Evolutionary conservation across 2,113 vertebrate species (phyloP).

Genomic region (Anolis sagrei): DNA sequence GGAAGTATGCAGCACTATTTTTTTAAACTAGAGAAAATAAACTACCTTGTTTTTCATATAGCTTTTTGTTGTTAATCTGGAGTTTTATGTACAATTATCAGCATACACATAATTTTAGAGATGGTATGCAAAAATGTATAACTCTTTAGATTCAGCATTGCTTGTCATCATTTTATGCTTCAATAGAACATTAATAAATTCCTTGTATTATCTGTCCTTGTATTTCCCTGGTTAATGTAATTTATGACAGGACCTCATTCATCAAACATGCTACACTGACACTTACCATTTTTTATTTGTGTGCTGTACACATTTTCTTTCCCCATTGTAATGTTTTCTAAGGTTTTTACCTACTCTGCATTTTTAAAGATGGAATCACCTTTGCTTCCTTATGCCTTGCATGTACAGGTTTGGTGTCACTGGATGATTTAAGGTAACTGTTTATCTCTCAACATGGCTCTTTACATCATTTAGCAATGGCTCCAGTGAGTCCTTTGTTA

Average conservation of each 20-base stretch:
- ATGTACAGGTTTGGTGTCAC: neutral
- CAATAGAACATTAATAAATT: conserved; percentile 29
- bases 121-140: neutral
- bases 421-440: neutral
- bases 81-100: neutral
- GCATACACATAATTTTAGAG: neutral
- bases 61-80: neutral
- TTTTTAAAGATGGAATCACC: neutral
- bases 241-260: conserved; percentile 33
- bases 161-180: conserved; percentile 33
- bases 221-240: conserved; percentile 32
- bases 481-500: too few relatives aligned
- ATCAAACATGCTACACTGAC: conserved; percentile 21
- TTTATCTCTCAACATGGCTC: neutral
- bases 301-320: conserved; percentile 3
- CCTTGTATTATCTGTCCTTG: conserved; percentile 24
- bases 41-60: neutral
- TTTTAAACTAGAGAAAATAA: neutral
- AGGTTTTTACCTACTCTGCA: neutral
- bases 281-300: conserved; percentile 25
- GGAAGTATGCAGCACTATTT: neutral
- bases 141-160: neutral
- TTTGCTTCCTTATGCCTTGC: neutral
- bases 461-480: conserved; percentile 9
- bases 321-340: conserved; percentile 5